Conservation (phyloP, 2,797 vertebrate species). For the Mionectes olivaceus region DNA sequence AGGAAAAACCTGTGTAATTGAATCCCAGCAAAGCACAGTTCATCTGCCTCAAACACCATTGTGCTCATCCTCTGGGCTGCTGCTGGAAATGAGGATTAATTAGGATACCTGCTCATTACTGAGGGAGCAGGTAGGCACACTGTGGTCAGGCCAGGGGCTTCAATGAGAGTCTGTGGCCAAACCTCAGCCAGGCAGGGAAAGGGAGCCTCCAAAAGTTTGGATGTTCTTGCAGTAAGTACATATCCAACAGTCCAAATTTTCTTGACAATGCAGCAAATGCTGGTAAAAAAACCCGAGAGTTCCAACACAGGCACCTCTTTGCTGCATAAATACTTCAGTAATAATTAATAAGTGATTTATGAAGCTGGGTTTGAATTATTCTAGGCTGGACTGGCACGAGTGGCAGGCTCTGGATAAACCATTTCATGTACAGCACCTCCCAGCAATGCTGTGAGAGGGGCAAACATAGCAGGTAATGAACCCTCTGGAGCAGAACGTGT, state of each 20-base stretch:
- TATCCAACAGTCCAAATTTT: background rate
- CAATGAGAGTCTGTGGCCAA: background rate
- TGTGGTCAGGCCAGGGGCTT: background rate
- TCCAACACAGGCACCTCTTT: background rate
- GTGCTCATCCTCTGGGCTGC: background rate
- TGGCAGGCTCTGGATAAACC: background rate
- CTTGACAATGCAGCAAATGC: background rate
- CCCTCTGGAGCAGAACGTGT: fast-evolving
- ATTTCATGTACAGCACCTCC: background rate
- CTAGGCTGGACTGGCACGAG: background rate
- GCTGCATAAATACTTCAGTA: background rate
- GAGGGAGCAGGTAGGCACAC: background rate
- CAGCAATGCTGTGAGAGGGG: background rate
- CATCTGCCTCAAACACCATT: conserved; percentile 48
- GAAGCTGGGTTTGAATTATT: conserved; percentile 15
- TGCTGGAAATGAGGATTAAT: conserved; percentile 58
- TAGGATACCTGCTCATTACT: background rate
- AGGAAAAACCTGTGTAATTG: conserved; percentile 60
- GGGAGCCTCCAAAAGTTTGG: background rate
- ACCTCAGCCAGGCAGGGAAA: background rate
- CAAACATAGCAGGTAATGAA: background rate
- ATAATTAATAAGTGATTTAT: conserved; percentile 30
- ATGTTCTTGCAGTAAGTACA: background rate
- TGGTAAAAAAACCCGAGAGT: background rate
- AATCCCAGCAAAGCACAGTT: conserved; percentile 66